These are phyloP conservation scores for Budorcas taxicolor DNA, from an alignment of 2,113 vertebrate species.

Conservation along the genomic window DNA sequence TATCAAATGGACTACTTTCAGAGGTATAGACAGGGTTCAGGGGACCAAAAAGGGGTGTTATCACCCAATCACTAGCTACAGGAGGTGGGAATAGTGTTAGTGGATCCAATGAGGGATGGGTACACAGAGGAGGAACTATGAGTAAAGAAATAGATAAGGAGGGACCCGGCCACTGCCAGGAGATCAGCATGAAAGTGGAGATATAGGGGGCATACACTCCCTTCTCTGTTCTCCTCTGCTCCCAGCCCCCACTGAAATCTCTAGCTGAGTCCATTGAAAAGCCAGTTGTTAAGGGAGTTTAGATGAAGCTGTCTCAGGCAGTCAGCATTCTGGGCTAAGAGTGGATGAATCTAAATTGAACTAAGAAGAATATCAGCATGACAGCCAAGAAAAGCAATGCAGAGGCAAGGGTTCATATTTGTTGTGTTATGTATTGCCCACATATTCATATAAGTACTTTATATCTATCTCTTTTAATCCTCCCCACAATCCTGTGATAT, in stretches of 20 bases:
- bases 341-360: background rate
- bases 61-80: background rate
- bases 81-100: background rate
- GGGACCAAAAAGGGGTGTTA: background rate
- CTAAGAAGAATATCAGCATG: background rate
- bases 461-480: background rate
- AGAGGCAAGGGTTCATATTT: background rate
- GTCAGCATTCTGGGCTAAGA: background rate
- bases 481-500: background rate
- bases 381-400: background rate
- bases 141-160: background rate
- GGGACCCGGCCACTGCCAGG: background rate
- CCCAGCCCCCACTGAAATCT: too few species aligned
- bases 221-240: background rate
- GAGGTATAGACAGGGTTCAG: background rate
- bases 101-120: background rate
- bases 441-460: background rate
- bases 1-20: background rate
- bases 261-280: background rate
- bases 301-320: background rate
- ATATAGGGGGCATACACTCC: fast-evolving
- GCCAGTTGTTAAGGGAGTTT: background rate
- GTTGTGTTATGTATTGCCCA: background rate
- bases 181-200: background rate
- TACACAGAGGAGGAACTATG: background rate